These are phyloP conservation scores for Pluvianellus socialis DNA, from an alignment of 2,113 vertebrate species.

Conservation along the genomic window DNA sequence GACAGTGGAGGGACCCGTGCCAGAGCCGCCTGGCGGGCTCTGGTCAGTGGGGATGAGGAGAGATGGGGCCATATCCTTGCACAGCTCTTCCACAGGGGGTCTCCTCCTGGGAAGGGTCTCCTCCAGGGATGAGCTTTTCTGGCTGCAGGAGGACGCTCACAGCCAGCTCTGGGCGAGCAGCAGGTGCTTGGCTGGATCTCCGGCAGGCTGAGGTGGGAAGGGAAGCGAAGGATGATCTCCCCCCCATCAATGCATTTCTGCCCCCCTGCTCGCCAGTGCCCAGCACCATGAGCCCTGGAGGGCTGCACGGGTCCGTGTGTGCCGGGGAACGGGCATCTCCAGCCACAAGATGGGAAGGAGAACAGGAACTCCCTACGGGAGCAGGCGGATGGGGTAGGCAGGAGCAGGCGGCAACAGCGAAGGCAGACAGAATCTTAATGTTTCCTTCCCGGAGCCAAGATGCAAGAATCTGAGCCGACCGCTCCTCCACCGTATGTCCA, in stretches of 20 bases:
- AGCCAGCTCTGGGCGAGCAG: rapidly evolving
- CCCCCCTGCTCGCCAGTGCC: rapidly evolving
- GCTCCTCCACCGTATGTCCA: not conserved
- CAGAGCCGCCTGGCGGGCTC: not conserved
- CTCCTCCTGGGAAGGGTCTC: not conserved
- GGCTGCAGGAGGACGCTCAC: not conserved
- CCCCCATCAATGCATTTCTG: not conserved
- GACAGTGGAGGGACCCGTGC: rapidly evolving
- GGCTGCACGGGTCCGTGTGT: rapidly evolving
- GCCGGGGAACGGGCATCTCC: not conserved
- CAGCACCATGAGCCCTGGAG: rapidly evolving
- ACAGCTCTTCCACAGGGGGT: not conserved
- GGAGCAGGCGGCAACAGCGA: not conserved
- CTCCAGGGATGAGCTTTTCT: not conserved
- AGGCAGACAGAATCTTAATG: constrained; percentile 19
- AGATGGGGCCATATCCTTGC: not conserved
- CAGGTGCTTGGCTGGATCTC: not conserved
- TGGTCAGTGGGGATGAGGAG: not conserved
- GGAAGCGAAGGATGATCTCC: not conserved
- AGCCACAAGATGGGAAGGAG: not conserved
- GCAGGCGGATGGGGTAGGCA: not conserved
- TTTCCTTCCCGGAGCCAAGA: constrained; percentile 50
- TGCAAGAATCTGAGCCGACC: not conserved
- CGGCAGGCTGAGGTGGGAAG: not conserved
- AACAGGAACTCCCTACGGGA: not conserved